Percentiles rank a stretch among this genome's conserved stretches.
phyloP scores from a whole-genome alignment of 2,113 vertebrate genomes.

The Penelope pileata region DNA sequence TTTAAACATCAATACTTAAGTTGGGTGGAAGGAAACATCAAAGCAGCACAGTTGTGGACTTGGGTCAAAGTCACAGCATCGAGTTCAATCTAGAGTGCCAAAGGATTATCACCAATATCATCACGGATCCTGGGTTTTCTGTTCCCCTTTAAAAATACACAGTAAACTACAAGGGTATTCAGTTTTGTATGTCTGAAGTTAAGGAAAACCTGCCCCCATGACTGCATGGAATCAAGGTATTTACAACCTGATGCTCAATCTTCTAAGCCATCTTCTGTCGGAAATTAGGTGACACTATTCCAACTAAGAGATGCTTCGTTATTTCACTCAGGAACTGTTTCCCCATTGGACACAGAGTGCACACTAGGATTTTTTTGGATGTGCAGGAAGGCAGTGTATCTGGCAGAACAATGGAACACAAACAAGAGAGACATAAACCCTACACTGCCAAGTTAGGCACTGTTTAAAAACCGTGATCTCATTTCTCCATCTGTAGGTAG shows the following conservation, averaged over 20 bases:
- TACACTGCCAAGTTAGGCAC: background rate
- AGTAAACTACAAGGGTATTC: background rate
- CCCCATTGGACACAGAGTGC: background rate
- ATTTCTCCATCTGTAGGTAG: constrained; percentile 6
- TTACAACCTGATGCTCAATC: background rate
- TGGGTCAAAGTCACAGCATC: background rate
- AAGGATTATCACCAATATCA: background rate
- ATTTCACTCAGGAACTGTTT: background rate
- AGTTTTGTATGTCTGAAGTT: background rate
- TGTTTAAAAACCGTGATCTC: background rate
- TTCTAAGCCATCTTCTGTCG: background rate
- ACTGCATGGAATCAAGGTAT: background rate
- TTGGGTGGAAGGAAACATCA: background rate
- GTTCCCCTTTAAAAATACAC: background rate
- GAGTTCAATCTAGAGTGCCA: background rate
- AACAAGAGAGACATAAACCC: background rate
- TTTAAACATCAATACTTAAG: background rate
- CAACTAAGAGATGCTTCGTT: background rate
- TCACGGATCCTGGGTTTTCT: background rate
- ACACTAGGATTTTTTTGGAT: background rate
- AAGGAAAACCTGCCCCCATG: accelerated
- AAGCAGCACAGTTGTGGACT: background rate
- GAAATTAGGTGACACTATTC: background rate
- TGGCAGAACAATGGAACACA: background rate
- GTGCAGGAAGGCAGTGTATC: background rate